These are phyloP conservation scores for Anas flavirostris DNA, from an alignment of 2,797 vertebrate genomes.

Conservation along the genomic window DNA sequence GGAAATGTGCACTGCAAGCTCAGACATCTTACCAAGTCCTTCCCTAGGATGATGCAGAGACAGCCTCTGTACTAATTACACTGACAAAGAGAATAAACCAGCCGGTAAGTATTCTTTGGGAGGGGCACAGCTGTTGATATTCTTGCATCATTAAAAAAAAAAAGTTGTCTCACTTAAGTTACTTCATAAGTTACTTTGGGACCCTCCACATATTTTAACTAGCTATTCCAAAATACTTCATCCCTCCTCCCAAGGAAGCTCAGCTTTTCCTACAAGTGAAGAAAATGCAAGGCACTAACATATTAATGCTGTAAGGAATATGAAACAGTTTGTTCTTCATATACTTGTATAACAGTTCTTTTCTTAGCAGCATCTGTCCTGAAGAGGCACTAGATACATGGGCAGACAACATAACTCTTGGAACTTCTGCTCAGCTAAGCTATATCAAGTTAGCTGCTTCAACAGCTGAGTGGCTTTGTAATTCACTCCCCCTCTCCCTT, in stretches of 20 bases:
- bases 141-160: neutral
- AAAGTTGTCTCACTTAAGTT: neutral
- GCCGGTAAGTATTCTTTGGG: neutral
- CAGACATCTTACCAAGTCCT: neutral
- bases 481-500: neutral
- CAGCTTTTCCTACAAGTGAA: neutral
- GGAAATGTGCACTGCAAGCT: neutral
- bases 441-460: neutral
- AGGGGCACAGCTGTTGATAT: neutral
- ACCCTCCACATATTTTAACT: neutral
- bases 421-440: constrained; percentile 28
- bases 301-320: constrained; percentile 50
- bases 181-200: neutral
- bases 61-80: neutral
- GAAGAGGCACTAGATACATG: constrained; percentile 66
- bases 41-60: neutral
- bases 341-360: neutral
- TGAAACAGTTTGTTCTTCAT: constrained; percentile 34
- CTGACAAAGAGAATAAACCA: neutral
- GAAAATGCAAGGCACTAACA: constrained; percentile 72
- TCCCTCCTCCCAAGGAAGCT: neutral
- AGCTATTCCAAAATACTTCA: neutral
- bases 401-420: neutral
- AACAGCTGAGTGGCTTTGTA: constrained; percentile 8
- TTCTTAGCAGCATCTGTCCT: constrained; percentile 51